Percentiles rank a stretch among this genome's conserved stretches.
These are phyloP conservation scores for Xyliphius kryptos DNA, from an alignment of 2,113 vertebrate genomes.

Conservation along the genomic window DNA sequence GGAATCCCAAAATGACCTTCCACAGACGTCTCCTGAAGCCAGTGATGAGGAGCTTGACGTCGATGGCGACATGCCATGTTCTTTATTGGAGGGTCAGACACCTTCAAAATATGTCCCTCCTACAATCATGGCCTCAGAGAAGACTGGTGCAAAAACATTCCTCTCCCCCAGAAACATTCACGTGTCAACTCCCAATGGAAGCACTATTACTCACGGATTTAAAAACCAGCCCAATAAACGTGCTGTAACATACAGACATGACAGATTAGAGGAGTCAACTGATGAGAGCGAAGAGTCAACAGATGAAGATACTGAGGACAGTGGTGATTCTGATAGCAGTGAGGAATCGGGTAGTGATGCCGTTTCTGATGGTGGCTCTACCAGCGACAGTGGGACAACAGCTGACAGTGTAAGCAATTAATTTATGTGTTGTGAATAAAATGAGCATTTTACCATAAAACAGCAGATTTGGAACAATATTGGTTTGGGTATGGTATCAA, in stretches of 20 bases:
- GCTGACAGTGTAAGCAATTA: conserved; percentile 28
- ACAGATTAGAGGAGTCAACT: no score
- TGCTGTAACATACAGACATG: no score
- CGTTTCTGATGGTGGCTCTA: background rate
- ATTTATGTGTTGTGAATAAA: background rate
- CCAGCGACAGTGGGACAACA: conserved; percentile 11
- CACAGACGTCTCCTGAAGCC: background rate
- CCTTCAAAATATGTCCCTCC: background rate
- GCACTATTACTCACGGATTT: no score
- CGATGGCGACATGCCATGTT: background rate
- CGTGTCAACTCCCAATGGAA: no score
- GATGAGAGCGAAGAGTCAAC: conserved; percentile 36
- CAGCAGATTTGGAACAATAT: no score
- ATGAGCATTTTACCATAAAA: background rate
- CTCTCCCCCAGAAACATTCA: no score
- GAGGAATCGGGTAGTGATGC: background rate
- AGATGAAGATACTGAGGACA: background rate
- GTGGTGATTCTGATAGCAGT: background rate
- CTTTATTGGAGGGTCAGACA: conserved; percentile 10
- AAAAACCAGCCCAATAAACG: no score
- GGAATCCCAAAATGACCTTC: background rate
- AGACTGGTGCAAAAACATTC: background rate
- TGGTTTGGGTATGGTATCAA: no score
- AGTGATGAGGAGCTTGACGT: background rate
- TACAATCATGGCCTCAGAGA: background rate